Percentiles rank a stretch among this genome's conserved stretches.
Evolutionary conservation across 2,888 invertebrate genomes (phyloP).

Genomic region (Platypus cylindrus): DNA sequence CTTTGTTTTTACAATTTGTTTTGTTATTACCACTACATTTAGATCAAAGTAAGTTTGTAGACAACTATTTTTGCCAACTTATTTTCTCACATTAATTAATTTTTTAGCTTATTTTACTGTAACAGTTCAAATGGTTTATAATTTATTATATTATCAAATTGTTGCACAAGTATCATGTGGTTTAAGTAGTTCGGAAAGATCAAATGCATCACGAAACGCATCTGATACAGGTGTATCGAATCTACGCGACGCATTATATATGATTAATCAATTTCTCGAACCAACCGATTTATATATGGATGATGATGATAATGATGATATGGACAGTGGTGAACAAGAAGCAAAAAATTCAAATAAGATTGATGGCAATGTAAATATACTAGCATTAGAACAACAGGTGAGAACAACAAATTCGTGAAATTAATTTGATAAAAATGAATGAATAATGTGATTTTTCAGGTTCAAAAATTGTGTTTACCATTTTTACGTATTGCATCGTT

Average conservation of each 20-base stretch:
- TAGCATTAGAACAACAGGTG: conserved; percentile 35
- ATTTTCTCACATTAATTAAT: conserved; percentile 2
- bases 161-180: conserved; percentile 65
- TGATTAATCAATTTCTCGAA: conserved; percentile 39
- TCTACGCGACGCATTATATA: conserved; percentile 32
- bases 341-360: conserved; percentile 3
- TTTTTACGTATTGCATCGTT: conserved; percentile 75
- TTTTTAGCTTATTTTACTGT: conserved; percentile 72
- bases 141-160: conserved; percentile 80
- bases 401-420: conserved; percentile 4
- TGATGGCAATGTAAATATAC: conserved; percentile 27
- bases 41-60: conserved; percentile 61
- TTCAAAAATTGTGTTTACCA: conserved; percentile 70
- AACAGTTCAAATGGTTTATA: conserved; percentile 78
- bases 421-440: neutral
- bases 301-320: conserved; percentile 32
- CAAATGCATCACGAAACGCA: conserved; percentile 29
- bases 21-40: conserved; percentile 74
- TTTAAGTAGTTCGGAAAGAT: conserved; percentile 51
- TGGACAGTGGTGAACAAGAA: conserved; percentile 12
- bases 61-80: too few relatives aligned
- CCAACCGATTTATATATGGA: conserved; percentile 50
- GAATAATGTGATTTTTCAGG: conserved; percentile 30
- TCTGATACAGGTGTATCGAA: conserved; percentile 26
- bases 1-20: conserved; percentile 76